Base-by-base conservation (phyloP, 2,888 invertebrate species). In the Tinea trinotella region DNA sequence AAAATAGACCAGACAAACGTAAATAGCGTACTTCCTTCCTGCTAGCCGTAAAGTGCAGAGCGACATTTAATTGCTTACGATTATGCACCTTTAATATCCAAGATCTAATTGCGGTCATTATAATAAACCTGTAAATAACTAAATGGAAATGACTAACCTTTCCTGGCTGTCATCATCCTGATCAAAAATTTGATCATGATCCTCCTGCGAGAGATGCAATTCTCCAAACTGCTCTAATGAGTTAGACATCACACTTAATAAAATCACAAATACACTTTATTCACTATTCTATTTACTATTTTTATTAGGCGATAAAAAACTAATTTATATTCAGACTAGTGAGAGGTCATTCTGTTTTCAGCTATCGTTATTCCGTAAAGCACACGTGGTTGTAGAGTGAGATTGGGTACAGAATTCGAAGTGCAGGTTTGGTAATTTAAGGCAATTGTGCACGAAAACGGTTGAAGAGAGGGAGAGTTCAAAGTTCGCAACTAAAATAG, bases 121-220 rank as follows among this genome's bases (percentile, higher is more conserved):
- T n/a, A n/a, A n/a, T n/a, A n/a, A n/a, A n/a, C n/a, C n/a, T n/a
- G n/a, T n/a, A n/a, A n/a, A n/a, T n/a, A n/a, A n/a, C n/a, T n/a
- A n/a, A n/a, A n/a, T n/a, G n/a, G n/a, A n/a, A 18, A 9, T 4
- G 54, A 74, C 87, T 75, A 76, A 90, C 90, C 89, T 88, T 63
- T 89, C 88, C 62, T 76, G 85, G 54, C 70, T 73, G 63, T 90
- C 90, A 19, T 46, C 46, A 62, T 90, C 90, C 59, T 88, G 90
- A 74, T 91, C 92, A 75, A 91, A 92, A 67, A 90, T 90, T 81
- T 92, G 91, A 80, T 92, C 91, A 64, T 90, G 90, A 73, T 91
- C 91, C 71, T 92, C 92, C 71, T 91, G 90, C 59, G 90, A 89
- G 61, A 90, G 78, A 71, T 88, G 90, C 66, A 90, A 86, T 67